Conservation (phyloP, 2,113 vertebrate species). For the Glaucidium brasilianum region DNA sequence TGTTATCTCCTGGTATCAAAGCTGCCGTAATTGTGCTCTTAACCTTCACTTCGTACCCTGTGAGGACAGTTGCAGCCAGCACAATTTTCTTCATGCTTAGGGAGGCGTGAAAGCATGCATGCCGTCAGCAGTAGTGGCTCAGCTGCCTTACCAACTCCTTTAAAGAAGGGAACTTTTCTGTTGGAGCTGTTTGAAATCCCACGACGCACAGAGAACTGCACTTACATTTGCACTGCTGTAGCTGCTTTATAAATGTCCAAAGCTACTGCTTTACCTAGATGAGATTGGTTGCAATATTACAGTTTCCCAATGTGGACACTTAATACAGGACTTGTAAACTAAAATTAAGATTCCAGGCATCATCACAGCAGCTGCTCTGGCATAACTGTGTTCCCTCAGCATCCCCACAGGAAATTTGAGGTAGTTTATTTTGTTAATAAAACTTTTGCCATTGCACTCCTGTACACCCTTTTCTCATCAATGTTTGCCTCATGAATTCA, state of each 20-base stretch:
- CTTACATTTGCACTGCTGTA: not conserved
- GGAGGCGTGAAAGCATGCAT: accelerated
- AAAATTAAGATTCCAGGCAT: not conserved
- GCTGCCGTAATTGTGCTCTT: not conserved
- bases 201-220: not conserved
- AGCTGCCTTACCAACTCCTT: accelerated
- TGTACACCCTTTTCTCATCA: not conserved
- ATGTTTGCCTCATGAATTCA: not conserved
- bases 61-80: not conserved
- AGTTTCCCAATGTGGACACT: not conserved
- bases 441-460: accelerated
- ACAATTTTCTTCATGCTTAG: accelerated
- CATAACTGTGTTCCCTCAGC: not conserved
- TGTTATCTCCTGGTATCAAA: not conserved
- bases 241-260: not conserved
- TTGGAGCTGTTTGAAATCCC: not conserved
- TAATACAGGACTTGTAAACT: not conserved
- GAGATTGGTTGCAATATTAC: not conserved
- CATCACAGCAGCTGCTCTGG: not conserved
- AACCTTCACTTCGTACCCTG: accelerated
- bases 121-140: not conserved
- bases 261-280: not conserved
- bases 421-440: not conserved
- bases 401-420: not conserved
- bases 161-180: not conserved